Evolutionary conservation across 1,140 invertebrate species (phyloP), one percentile per base, ranked within the genome.

Genomic region (Antheraea mylitta): DNA sequence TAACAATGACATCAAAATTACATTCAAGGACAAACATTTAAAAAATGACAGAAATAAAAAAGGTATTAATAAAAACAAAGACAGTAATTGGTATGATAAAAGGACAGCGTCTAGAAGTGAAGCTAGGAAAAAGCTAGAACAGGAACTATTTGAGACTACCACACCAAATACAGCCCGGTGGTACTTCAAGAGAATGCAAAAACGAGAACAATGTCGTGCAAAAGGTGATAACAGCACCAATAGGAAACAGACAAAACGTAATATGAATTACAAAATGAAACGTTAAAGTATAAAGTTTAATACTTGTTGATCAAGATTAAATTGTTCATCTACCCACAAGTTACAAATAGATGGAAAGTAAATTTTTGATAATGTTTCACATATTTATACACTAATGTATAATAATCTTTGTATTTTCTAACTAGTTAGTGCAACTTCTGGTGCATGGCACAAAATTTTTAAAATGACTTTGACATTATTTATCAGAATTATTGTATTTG

Each of bases 101-200:
- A 72, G 90, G 67, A 82, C 80, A 9, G 53, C 70, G 0, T 38
- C 83, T 42, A 73, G 89, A 58, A 85, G 71, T 10, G 82, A 86
- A 67, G 86, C 85, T 36, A 78, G 89, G 45, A 87, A 84, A 48
- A 86, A 76, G 69, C 68, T 87, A 7, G 81, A 87, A 59, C 69
- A 82, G 13, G 87, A 91, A 60, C 64, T 87, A 30, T 86, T 89
- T 74, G 82, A 81, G 36, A 78, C 82, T 63, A 80, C 69, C 13
- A 80, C 69, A 45, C 69, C 75, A 7, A 86, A 86, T 60, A 82
- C 78, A n/a, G 85, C 87, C 3, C 78, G 81, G 0, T 92, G 90
- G 90, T 90, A 92, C 73, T 92, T 92, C 72, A 73, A 80, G n/a
- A 80, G 89, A 7, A 90, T 91, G 90, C 81, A 83, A 22, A 79